Base-by-base conservation (phyloP, 2,797 vertebrate species). In the Arvicola amphibius region DNA sequence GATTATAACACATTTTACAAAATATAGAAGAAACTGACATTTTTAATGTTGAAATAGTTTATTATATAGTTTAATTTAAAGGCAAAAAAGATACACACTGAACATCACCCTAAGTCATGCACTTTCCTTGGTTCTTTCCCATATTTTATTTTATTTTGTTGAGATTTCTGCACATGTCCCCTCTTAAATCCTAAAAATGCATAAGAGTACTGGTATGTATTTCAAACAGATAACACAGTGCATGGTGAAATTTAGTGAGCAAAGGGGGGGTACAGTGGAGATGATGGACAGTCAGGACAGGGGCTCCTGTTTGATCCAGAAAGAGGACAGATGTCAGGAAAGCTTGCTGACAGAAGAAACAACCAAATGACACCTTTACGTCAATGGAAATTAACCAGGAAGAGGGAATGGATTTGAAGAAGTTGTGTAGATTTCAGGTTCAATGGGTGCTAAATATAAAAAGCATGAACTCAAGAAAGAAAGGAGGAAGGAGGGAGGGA, bases 401-500 rank as follows among this genome's bases (percentile, higher is more conserved):
- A 85, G 77, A 86, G 19, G 19, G 8, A 71, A 67, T 23, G 6
- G 23, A 51, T 37, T 14, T 56, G 40, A 76, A 32, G 21, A 79
- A 13, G 29, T 8, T 48, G 9, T 78, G 11, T 32, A 63, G 19
- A 29, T 88, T 93, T 88, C 51, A 92, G n/a, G 61, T 6, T 79
- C 63, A 74, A 14, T 11, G 65, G 74, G 37, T 86, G 59, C 56
- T 63, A 83, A 95, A 94, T 69, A 79, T 69, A 34, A 94, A 90
- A 94, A 65, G 23, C 13, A 8, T 10, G 6, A 5, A 37, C n/a
- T 92, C 61, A 87, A 86, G 91, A 61, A 61, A 32, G 53, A 9
- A 27, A 9, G 17, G 63, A 16, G 51, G 53, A 25, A 5, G 16
- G 56, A 59, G 5, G 12, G 29, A 37, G 16, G 10, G 40, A 40